Evolutionary conservation across 2,888 invertebrate genomes (phyloP).

Genomic region (Oxytorus armatus): DNA sequence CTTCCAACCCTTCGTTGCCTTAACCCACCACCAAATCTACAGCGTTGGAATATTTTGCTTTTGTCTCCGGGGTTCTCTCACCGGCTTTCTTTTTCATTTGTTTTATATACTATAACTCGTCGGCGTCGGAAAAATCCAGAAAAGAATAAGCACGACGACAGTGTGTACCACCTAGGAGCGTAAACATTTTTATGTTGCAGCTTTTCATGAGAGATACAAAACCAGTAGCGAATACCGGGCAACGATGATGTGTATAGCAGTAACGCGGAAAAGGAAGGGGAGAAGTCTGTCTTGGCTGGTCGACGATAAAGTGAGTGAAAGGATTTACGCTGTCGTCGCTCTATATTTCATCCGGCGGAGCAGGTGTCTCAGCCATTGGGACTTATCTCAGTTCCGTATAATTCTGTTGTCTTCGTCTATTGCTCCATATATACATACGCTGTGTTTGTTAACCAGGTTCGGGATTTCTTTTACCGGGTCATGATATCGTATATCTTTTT

Average conservation of each 20-base stretch:
- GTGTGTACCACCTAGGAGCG: conserved; percentile 22
- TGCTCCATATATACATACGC: conserved; percentile 16
- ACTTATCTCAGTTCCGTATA: conserved; percentile 53
- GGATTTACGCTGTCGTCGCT: conserved; percentile 47
- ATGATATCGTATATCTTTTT: conserved; percentile 25
- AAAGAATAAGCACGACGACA: conserved; percentile 41
- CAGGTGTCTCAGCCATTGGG: conserved; percentile 54
- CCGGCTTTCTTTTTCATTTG: conserved; percentile 57
- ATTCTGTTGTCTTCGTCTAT: conserved; percentile 4
- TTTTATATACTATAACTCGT: conserved; percentile 49
- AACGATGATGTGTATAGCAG: neutral
- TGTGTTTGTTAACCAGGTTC: neutral
- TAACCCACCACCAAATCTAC: conserved; percentile 6
- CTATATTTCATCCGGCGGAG: conserved; percentile 51
- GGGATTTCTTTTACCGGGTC: conserved; percentile 32
- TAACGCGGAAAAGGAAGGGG: neutral
- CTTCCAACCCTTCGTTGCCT: conserved; percentile 23
- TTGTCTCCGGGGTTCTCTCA: conserved; percentile 46
- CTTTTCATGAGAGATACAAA: conserved; percentile 45
- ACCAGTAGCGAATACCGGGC: conserved; percentile 25
- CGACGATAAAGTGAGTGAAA: conserved; percentile 44
- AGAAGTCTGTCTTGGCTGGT: conserved; percentile 18
- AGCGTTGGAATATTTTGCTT: conserved; percentile 40
- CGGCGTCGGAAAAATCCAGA: conserved; percentile 48
- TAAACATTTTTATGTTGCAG: conserved; percentile 62